Percentiles rank a stretch among this genome's conserved stretches.
phyloP scores from a whole-genome alignment of 2,797 vertebrate genomes.

The Merluccius polli region DNA sequence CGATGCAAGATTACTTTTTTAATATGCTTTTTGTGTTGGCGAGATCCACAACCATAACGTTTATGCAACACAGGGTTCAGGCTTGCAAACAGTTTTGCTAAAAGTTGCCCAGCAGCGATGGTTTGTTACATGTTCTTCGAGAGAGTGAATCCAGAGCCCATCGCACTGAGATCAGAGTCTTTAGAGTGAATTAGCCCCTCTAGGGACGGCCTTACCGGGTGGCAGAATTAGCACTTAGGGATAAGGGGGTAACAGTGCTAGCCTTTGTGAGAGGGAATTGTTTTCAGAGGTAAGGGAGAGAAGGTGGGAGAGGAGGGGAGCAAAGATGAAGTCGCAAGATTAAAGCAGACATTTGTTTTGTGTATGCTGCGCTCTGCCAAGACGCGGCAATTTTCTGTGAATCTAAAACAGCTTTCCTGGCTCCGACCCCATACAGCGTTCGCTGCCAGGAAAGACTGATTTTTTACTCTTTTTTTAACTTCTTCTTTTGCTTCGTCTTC shows the following conservation, averaged over 20 bases:
- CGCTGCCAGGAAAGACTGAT: constrained; percentile 65
- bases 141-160: no score
- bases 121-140: no score
- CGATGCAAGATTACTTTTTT: no score
- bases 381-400: constrained; percentile 64
- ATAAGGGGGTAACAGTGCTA: constrained; percentile 52
- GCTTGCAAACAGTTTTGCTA: no score
- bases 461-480: constrained; percentile 18
- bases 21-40: no score
- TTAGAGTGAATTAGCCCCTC: no score
- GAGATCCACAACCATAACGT: no score
- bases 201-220: background rate
- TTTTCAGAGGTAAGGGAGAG: constrained; percentile 45
- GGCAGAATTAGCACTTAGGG: constrained; percentile 6
- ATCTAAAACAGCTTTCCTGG: constrained; percentile 74
- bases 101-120: no score
- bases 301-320: constrained; percentile 22
- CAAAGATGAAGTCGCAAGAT: constrained; percentile 45
- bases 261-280: constrained; percentile 58
- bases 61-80: no score
- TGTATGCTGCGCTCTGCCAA: constrained; percentile 59
- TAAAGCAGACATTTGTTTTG: constrained; percentile 66
- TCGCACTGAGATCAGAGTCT: no score
- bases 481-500: constrained; percentile 23
- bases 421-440: constrained; percentile 30